A percentile compares a stretch with the other conserved stretches of the same genome.
Evolutionary conservation across 1,140 invertebrate species (phyloP).

Genomic region (Meloidogyne exigua): DNA sequence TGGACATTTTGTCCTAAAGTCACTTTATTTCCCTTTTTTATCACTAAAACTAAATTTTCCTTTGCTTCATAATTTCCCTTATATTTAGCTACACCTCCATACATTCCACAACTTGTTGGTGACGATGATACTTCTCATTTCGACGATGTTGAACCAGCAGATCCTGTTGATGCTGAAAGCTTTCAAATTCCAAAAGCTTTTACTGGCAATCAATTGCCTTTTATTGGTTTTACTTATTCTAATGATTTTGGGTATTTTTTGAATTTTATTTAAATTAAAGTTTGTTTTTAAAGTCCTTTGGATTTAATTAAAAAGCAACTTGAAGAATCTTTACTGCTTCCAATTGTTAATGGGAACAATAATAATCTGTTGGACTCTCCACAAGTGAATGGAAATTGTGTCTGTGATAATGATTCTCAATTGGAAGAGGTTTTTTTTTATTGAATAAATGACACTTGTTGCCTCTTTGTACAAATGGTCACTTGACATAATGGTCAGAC

Average conservation of each 20-base stretch:
- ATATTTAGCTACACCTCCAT: slow-evolving; percentile 78
- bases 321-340: not conserved
- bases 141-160: slow-evolving; percentile 86
- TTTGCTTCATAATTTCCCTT: too few species aligned
- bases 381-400: not conserved
- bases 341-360: slow-evolving; percentile 5
- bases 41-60: too few species aligned
- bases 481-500: too few species aligned
- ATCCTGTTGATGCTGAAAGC: slow-evolving; percentile 81
- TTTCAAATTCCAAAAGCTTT: slow-evolving; percentile 95
- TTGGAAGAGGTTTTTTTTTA: slow-evolving; percentile 1
- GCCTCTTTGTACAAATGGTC: too few species aligned
- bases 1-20: too few species aligned
- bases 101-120: slow-evolving; percentile 87
- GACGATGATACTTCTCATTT: slow-evolving; percentile 98
- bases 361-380: not conserved
- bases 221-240: slow-evolving; percentile 96
- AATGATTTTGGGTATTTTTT: slow-evolving; percentile 49
- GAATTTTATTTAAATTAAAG: too few species aligned
- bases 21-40: too few species aligned
- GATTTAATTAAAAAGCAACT: slow-evolving; percentile 20
- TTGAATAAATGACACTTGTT: too few species aligned
- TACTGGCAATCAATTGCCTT: slow-evolving; percentile 94
- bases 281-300: slow-evolving; percentile 8
- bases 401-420: not conserved